Evolutionary conservation across 2,113 vertebrate genomes (phyloP), one percentile per base, ranked within the genome.

Genomic region (Gopherus flavomarginatus): DNA sequence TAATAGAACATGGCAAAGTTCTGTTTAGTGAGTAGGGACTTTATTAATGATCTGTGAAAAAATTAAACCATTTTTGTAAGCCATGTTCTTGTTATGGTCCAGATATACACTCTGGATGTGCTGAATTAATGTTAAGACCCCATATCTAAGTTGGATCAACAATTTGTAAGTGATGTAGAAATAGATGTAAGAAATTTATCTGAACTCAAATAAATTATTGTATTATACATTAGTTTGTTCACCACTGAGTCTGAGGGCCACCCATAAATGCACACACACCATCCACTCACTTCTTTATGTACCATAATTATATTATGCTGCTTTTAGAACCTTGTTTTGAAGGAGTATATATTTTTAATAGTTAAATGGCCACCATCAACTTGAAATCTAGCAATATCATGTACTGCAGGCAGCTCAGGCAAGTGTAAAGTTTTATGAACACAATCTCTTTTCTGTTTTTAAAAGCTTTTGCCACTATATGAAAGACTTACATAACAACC

Each of bases 371-470:
- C 47, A 16, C 1, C 12, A 90, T 53, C 35, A 47, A 56, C 44
- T 44, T 83, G 87, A 94, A 75, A 87, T 85, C 77, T 84, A 54
- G 2, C 31, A 84, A 31, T 27, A 29, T 53, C 53, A 47, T 87
- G 85, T 79, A 77, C 59, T 50, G 50, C 13, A 50, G 13, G 50
- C 50, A 50, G 50, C 50, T 50, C 50, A 16, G 13, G 50, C 50
- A 50, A 50, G 50, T 50, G 50, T 50, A 11, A 29, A 44, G 19
- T 86, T 88, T 81, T 8, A 78, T 7, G 0, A 69, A 49, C 21
- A 59, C 22, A 83, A 54, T 22, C 88, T 94, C 3, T 90, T 94
- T n/a, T 91, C 72, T 91, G 90, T 59, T 11, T 54, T 90, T 85
- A 69, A 91, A 78, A 2, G 8, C 8, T 27, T 0, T 12, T 78